These are phyloP conservation scores for Psilopsiagon aymara DNA, from an alignment of 2,113 vertebrate species.

Conservation along the genomic window DNA sequence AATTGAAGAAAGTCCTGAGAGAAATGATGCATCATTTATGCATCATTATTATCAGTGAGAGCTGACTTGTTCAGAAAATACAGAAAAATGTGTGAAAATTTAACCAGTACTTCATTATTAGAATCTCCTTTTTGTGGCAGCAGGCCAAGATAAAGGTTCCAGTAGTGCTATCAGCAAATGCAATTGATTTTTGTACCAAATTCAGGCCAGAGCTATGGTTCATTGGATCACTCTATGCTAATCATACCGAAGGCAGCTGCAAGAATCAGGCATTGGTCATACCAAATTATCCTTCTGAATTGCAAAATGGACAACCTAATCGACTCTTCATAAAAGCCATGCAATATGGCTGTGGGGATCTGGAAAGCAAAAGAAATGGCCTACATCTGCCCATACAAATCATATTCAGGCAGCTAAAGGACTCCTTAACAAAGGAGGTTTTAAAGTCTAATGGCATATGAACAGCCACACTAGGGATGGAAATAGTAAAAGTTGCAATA, in stretches of 20 bases:
- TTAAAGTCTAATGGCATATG: not conserved
- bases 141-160: not conserved
- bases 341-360: not conserved
- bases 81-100: not conserved
- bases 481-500: not conserved
- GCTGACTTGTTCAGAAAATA: not conserved
- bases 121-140: not conserved
- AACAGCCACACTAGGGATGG: not conserved
- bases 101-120: not conserved
- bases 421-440: not conserved
- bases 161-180: not conserved
- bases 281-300: not conserved
- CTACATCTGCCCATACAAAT: not conserved
- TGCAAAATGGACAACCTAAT: not conserved
- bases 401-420: not conserved
- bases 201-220: not conserved
- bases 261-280: not conserved
- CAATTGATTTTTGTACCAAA: not conserved
- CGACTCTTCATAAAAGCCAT: not conserved
- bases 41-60: fast-evolving
- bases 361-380: not conserved
- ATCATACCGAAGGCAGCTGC: not conserved
- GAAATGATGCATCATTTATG: not conserved
- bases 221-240: not conserved
- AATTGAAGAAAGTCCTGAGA: not conserved